Evolutionary conservation across 2,113 vertebrate species (phyloP), one percentile per base, ranked within the genome.

Genomic region (Hippocampus barbouri): DNA sequence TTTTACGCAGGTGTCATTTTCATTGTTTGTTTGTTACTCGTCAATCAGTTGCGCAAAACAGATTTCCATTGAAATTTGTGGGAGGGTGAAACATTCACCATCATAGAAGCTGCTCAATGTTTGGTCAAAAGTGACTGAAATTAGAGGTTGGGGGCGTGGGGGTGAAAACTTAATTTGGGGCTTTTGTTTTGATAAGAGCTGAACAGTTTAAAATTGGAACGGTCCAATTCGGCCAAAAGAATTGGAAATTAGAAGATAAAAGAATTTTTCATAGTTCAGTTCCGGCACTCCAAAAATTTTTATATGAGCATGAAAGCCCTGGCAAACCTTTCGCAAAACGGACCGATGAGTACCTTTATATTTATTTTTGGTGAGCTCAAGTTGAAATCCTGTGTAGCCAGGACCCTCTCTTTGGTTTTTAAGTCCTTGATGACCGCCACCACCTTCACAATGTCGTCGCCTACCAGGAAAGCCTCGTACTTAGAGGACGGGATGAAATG

Each of bases 401-500:
- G 38, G 38, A 80, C 43, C 62, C 81, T 84, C 69, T 86, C 82
- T 23, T 77, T 12, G 0, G 80, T 88, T 8, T 0, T 59, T n/a
- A 4, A 2, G 57, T 89, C 86, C 77, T 86, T 80, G 14, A 89
- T 53, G 61, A 89, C 85, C 65, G 83, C 88, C 0, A 83, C 84
- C 41, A 79, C 8, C 20, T 86, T 89, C 73, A 89, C 75, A 45
- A 88, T 79, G 64, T 75, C 70, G 0, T 88, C 78, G 8, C 20
- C 71, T 1, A 57, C 70, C 69, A 88, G 43, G 20, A 66, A 20
- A 0, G 73, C 69, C 76, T 87, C 79, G 2, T 87, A 86, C 61
- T 71, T 18, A 14, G 72, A 77, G 4, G 73, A n/a, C 21, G 56
- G 8, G 65, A 89, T 85, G 61, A 14, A 64, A 72, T 85, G 82